These are phyloP conservation scores for Ibidorhyncha struthersii DNA, from an alignment of 2,113 vertebrate species.

Conservation along the genomic window DNA sequence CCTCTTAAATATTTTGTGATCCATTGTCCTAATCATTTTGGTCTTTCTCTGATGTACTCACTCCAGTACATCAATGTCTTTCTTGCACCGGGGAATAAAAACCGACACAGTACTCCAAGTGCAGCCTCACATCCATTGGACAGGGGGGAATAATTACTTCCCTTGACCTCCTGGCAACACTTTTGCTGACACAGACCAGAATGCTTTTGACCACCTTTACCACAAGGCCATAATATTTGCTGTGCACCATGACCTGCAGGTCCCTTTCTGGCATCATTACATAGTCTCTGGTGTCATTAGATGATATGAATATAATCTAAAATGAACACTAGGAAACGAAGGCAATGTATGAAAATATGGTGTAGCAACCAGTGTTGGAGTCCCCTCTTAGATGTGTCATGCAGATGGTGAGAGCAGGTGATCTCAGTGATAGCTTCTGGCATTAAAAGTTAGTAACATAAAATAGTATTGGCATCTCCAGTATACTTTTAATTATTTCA, in stretches of 20 bases:
- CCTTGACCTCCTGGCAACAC: not conserved
- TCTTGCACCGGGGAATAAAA: not conserved
- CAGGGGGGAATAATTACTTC: not conserved
- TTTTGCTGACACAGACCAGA: not conserved
- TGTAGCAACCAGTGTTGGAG: not conserved
- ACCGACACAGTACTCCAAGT: not conserved
- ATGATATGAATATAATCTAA: not conserved
- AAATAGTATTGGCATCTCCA: not conserved
- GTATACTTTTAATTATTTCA: not conserved
- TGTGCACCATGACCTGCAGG: not conserved
- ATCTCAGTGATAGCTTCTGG: not conserved
- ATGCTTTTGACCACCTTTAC: not conserved
- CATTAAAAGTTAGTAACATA: not conserved
- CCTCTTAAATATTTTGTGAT: not conserved
- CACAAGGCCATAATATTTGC: not conserved
- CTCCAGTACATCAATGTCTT: rapidly evolving
- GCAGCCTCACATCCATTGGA: not conserved
- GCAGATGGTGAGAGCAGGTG: not conserved
- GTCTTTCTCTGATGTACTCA: not conserved
- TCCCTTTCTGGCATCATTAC: not conserved
- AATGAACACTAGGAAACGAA: not conserved
- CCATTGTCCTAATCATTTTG: not conserved
- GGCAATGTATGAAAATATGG: not conserved
- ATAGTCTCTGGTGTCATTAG: not conserved
- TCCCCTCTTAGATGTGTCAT: too few relatives aligned